Conservation (phyloP, 2,113 vertebrate species). For the Cynopterus brachyotis region DNA sequence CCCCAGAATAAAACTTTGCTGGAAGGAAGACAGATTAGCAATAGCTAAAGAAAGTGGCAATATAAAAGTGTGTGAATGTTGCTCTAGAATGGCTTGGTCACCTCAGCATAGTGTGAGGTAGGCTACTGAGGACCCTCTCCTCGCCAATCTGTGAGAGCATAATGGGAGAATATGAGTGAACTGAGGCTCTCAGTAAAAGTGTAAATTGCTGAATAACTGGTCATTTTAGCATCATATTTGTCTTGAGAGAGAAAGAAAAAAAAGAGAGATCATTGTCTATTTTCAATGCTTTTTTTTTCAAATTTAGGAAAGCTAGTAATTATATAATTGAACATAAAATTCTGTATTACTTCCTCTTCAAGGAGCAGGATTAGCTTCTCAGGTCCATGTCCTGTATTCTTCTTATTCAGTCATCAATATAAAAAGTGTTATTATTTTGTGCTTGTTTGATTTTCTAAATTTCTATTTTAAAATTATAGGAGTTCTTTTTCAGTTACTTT, state of each 20-base stretch:
- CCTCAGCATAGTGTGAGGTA: not conserved
- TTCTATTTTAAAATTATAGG: not conserved
- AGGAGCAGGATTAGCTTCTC: not conserved
- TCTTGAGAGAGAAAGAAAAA: not conserved
- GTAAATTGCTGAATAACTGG: not conserved
- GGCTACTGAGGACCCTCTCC: not conserved
- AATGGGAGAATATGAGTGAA: fast-evolving
- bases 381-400: not conserved
- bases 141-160: not conserved
- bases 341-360: not conserved
- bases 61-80: not conserved
- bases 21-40: not conserved
- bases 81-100: not conserved
- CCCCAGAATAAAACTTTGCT: not conserved
- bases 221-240: not conserved
- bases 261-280: not conserved
- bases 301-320: not conserved
- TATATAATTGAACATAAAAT: not conserved
- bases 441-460: not conserved
- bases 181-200: not conserved
- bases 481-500: not conserved
- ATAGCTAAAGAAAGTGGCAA: no score
- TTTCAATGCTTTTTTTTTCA: not conserved
- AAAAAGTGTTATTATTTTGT: not conserved
- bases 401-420: not conserved